phyloP scores from a whole-genome alignment of 2,113 vertebrate species.

The Amphilophus citrinellus region DNA sequence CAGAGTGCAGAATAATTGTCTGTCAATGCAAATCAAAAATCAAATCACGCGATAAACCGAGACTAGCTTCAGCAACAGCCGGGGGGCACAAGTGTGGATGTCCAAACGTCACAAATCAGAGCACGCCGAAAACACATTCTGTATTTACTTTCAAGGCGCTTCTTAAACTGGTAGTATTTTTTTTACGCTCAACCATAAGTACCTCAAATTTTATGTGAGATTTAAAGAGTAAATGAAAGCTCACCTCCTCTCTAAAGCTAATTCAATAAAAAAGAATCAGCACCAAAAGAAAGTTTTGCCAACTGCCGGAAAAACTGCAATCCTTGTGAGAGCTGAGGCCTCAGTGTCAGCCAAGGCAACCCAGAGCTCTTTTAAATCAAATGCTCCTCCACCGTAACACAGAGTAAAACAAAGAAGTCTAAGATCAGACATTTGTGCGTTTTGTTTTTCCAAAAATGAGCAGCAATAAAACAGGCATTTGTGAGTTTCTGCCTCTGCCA shows the following conservation, averaged over 20 bases:
- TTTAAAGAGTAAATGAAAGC: neutral
- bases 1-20: conserved; percentile 70
- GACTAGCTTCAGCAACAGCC: conserved; percentile 25
- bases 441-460: neutral
- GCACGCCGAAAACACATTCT: neutral
- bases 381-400: neutral
- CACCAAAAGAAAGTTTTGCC: neutral
- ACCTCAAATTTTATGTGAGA: too few relatives aligned
- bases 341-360: neutral
- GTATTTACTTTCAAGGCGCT: neutral
- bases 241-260: neutral
- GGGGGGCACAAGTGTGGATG: neutral
- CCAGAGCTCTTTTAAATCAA: neutral
- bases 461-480: neutral
- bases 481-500: neutral
- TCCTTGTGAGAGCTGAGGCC: neutral
- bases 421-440: neutral
- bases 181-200: too few relatives aligned
- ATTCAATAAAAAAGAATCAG: neutral
- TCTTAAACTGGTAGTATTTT: neutral
- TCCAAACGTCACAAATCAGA: conserved; percentile 16
- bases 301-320: neutral
- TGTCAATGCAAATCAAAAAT: conserved; percentile 76
- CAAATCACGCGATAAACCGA: conserved; percentile 41
- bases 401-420: neutral